Evolutionary conservation across 2,113 vertebrate species (phyloP), one percentile per base, ranked within the genome.

Genomic region (Indicator maculatus): DNA sequence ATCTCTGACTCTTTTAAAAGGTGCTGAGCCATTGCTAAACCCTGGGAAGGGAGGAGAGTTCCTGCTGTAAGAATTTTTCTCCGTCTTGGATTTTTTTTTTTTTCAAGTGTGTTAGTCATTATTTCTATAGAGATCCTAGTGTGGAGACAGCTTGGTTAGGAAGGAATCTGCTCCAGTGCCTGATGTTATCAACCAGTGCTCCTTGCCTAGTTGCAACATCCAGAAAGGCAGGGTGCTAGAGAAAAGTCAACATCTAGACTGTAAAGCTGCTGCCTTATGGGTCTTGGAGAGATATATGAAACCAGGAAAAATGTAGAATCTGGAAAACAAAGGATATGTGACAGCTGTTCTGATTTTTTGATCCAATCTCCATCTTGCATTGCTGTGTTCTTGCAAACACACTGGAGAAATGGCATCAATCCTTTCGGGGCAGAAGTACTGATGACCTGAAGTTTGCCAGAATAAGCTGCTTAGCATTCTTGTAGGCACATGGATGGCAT

Each of bases 21-120:
- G 76, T 95, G 89, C 89, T 86, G 89, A 97, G 85, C 82, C 65
- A 67, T n/a, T 41, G 53, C 69, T 91, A 71, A 92, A 41, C n/a
- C 1, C 1, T 89, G 69, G 76, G 69, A 86, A 89, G 60, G 24
- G 72, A 88, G 53, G 69, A 64, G 73, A 61, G 26, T 58, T 91
- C 67, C 65, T 86, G 47, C 70, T 83, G 16, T 61, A 53, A 71
- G 56, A 85, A 36, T 88, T 85, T 53, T 93, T 89, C 71, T 94
- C 26, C 71, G 52, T 79, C 19, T 89, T 30, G 1, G 56, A 86
- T 71, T 89, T 86, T 95, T 88, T 41, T 41, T 93, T 89, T 91
- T 80, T 71, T 80, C 10, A 71, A 56, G 60, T 61, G 27, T 89
- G 77, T 93, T 65, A 72, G 41, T 93, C 74, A 36, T 95, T 88